Evolutionary conservation across 1,140 invertebrate species (phyloP).

Genomic region (Acromyrmex charruanus): DNA sequence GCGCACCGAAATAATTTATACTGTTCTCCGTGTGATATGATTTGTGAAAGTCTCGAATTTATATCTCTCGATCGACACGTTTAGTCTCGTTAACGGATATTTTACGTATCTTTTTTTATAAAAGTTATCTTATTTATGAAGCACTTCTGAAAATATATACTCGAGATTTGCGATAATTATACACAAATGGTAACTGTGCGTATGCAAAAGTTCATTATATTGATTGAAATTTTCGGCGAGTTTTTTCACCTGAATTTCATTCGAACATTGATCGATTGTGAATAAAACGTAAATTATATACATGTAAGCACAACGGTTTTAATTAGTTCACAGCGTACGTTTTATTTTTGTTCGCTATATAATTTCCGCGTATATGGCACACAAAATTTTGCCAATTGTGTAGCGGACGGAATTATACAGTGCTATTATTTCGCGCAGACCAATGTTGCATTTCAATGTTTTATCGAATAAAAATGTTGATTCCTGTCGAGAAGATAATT

Average conservation of each 20-base stretch:
- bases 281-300: constrained; percentile 41
- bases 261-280: constrained; percentile 14
- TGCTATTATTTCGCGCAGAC: neutral
- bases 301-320: constrained; percentile 32
- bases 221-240: constrained; percentile 9
- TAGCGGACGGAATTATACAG: neutral
- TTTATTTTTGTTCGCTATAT: constrained; percentile 21
- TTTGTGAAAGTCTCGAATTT: neutral
- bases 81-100: constrained; percentile 15
- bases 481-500: neutral
- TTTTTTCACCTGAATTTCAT: constrained; percentile 55
- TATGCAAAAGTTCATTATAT: constrained; percentile 33
- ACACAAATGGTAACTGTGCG: neutral
- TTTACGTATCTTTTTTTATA: neutral
- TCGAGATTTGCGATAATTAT: constrained; percentile 2
- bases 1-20: constrained; percentile 8
- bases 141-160: neutral
- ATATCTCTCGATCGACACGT: neutral
- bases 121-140: neutral
- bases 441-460: neutral
- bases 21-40: too few species aligned
- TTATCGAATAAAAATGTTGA: constrained; percentile 10
- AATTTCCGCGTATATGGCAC: neutral
- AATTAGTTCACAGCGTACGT: constrained; percentile 35
- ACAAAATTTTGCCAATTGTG: constrained; percentile 18